phyloP scores from a whole-genome alignment of 2,113 vertebrate genomes.

The Octodon degus region DNA sequence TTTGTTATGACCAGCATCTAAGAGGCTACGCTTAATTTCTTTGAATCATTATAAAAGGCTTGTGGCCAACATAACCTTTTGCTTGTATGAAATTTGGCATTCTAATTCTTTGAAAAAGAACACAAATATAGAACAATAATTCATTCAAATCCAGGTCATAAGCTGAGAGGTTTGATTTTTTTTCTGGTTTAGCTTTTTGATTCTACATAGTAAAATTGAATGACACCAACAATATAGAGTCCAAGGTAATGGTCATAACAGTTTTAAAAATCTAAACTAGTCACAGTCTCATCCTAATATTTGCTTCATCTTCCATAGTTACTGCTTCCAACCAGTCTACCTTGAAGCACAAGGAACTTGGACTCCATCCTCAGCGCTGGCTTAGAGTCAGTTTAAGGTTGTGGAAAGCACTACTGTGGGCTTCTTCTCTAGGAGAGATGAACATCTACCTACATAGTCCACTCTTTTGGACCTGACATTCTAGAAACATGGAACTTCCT shows the following conservation, averaged over 20 bases:
- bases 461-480: not conserved
- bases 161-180: not conserved
- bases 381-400: not conserved
- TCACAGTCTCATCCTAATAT: not conserved
- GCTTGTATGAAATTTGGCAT: not conserved
- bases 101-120: conserved; percentile 34
- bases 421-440: no score
- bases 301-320: not conserved
- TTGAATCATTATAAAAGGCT: not conserved
- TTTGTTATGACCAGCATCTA: not conserved
- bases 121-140: not conserved
- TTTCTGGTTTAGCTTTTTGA: not conserved
- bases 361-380: not conserved
- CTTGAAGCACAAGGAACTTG: not conserved
- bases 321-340: not conserved
- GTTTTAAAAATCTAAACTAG: not conserved
- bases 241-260: not conserved
- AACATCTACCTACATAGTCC: not conserved
- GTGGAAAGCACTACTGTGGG: not conserved
- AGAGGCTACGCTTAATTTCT: not conserved
- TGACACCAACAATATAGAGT: not conserved
- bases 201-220: not conserved
- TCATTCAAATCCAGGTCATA: not conserved
- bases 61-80: not conserved
- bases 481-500: not conserved